These are phyloP conservation scores for Dimorphilus gyrociliatus DNA, from an alignment of 2,888 invertebrate genomes.

Conservation along the genomic window DNA sequence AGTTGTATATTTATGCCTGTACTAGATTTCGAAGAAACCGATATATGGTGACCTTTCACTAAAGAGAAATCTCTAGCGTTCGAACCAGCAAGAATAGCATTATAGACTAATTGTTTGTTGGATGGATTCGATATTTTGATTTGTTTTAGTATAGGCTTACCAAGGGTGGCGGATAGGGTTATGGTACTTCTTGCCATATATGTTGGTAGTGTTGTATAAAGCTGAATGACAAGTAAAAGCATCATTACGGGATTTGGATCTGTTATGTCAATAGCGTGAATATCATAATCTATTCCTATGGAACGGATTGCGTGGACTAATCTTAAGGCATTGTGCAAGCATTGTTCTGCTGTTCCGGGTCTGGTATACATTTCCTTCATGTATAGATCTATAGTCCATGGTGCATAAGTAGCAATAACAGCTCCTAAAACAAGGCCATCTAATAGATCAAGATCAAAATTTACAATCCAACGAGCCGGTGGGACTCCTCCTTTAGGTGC, in stretches of 20 bases:
- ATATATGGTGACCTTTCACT: slow-evolving; percentile 25
- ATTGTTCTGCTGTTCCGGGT: slow-evolving; percentile 32
- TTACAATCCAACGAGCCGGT: slow-evolving; percentile 36
- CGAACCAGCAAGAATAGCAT: slow-evolving; percentile 26
- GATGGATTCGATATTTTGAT: slow-evolving; percentile 28
- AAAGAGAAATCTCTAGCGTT: slow-evolving; percentile 31
- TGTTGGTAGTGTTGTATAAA: slow-evolving; percentile 29
- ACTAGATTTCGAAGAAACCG: slow-evolving; percentile 25
- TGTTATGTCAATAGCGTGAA: slow-evolving; percentile 37
- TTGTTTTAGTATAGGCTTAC: slow-evolving; percentile 26
- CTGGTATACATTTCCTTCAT: slow-evolving; percentile 31
- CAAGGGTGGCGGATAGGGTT: slow-evolving; percentile 29
- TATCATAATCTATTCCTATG: slow-evolving; percentile 36
- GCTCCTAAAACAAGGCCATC: slow-evolving; percentile 36
- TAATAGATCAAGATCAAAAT: slow-evolving; percentile 38
- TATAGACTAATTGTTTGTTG: slow-evolving; percentile 29
- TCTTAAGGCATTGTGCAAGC: slow-evolving; percentile 31
- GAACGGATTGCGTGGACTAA: slow-evolving; percentile 31
- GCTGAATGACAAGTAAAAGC: slow-evolving; percentile 26
- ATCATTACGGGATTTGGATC: slow-evolving; percentile 35
- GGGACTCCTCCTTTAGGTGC: slow-evolving; percentile 28
- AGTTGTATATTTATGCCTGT: slow-evolving; percentile 21
- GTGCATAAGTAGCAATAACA: slow-evolving; percentile 34
- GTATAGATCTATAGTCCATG: slow-evolving; percentile 9
- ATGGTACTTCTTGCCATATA: slow-evolving; percentile 30